Base-by-base conservation (phyloP, 2,113 vertebrate genomes). In the Chaenogobius annularis region DNA sequence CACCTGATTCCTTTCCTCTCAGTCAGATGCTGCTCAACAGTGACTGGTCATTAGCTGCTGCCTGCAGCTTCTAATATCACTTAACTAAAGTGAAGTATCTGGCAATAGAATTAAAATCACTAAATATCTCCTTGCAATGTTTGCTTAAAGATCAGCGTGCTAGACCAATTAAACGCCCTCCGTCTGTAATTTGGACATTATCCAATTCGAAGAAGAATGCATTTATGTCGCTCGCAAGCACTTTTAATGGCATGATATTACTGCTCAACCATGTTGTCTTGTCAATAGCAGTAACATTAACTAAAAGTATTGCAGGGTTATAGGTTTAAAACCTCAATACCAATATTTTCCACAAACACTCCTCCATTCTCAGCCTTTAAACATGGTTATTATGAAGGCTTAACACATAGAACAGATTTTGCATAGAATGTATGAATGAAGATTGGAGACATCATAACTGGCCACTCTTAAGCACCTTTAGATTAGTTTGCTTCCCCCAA, bases 391-490 rank as follows among this genome's bases (percentile, higher is more conserved):
- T 47, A 64, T 83, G 79, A 70, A 79, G 70, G 37, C 17, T 64
- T 47, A 80, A 81, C 70, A 68, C 62, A 81, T 82, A 47, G 55
- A 90, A 90, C 83, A 84, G 65, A 90, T 83, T 81, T 93, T 93
- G 90, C 91, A 93, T 92, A 92, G 91, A 93, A 93, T 92, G 90
- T 83, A 92, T 90, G 78, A 62, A 89, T 81, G 81, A 74, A 86
- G 68, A 75, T 89, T 80, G 80, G 79, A 86, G 89, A 91, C 86
- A 89, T 90, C 84, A 72, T 87, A 84, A 86, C 78, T 80, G 74
- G 82, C 81, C 83, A 84, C 85, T 88, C 80, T 85, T 91, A 81
- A 94, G 92, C 92, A 94, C 92, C 91, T 89, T 90, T 87, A 85
- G 75, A 87, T 86, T 75, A 84, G 71, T 84, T 86, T 81, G 74